Evolutionary conservation across 2,113 vertebrate species (phyloP).

Genomic region (Dunckerocampus dactyliophorus): DNA sequence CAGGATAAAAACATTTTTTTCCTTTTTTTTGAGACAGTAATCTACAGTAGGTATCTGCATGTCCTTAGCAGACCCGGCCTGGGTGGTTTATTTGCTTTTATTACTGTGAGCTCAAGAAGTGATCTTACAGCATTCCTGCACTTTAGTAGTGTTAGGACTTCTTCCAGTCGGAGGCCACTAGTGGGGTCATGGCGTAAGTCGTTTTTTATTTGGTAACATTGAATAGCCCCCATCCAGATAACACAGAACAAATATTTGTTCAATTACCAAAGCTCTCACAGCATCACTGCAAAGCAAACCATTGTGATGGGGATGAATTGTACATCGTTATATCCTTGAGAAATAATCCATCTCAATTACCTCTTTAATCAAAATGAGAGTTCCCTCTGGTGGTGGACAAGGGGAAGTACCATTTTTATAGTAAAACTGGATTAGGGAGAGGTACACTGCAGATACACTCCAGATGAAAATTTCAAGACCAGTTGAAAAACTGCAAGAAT

Average conservation of each 20-base stretch:
- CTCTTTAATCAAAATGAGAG: constrained; percentile 4
- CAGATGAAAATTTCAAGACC: not conserved
- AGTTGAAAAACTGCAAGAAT: too few species aligned
- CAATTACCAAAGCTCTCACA: not conserved
- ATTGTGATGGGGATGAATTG: too few species aligned
- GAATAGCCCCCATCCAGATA: constrained; percentile 5
- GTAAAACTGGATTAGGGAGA: not conserved
- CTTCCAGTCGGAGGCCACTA: constrained; percentile 14
- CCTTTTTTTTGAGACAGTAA: constrained; percentile 7
- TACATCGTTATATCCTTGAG: too few species aligned
- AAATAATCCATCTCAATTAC: not conserved
- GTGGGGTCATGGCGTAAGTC: not conserved
- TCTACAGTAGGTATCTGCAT: constrained; percentile 3
- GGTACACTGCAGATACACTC: not conserved
- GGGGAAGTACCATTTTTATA: not conserved
- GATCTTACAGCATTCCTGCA: constrained; percentile 36
- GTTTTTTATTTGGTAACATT: not conserved
- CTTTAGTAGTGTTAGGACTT: constrained; percentile 7
- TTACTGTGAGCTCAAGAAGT: constrained; percentile 25
- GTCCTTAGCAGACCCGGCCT: constrained; percentile 35
- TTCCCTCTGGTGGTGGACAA: constrained; percentile 30
- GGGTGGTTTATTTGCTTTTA: constrained; percentile 40
- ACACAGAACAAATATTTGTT: constrained; percentile 7
- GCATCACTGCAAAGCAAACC: not conserved
- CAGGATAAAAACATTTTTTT: not conserved